Evolutionary conservation across 2,797 vertebrate species (phyloP), one percentile per base, ranked within the genome.

Genomic region (Oreochromis mossambicus): DNA sequence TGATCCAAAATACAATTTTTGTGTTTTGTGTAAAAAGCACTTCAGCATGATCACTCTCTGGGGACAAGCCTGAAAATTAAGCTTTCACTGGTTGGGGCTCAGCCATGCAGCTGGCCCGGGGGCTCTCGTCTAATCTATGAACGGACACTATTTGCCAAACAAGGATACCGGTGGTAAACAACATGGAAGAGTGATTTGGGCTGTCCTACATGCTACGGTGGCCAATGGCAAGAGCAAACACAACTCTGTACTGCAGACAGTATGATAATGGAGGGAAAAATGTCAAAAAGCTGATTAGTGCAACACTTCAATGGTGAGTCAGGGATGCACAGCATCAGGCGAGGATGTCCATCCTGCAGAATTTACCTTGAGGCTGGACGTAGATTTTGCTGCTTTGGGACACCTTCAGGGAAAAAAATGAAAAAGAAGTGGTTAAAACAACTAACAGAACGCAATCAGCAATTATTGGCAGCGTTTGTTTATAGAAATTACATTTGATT

Each of bases 331-430:
- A 78, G 75, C 36, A 78, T 79, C 63, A 80, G 81, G 77, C 7
- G 17, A 79, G 79, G 56, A 80, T 79, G 77, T 84, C 84, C 77
- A 79, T 88, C 85, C 77, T 82, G 82, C 56, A 81, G 68, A 24
- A 83, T 96, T 97, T 94, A 99, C 98, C 98, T 98, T 99, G 98
- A 77, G 96, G 96, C 83, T 99, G 98, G 29, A 99, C 95, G 24
- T 95, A 92, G 80, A 99, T 97, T 95, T 98, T 98, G 77, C 89
- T 95, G 91, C 92, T 94, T 14, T 95, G 96, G 50, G 96, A 96
- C 2, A 96, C 96, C 98, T 99, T 89, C 70, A 84, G 85, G 75
- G 94, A 93, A 51, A 51, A n/a, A 92, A 61, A 88, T 73, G 83
- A 78, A 48, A 92, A 70, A 89, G 70, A 41, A 81, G 19, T 54